phyloP scores from a whole-genome alignment of 2,888 invertebrate genomes.

The Nemotelus nigrinus region DNA sequence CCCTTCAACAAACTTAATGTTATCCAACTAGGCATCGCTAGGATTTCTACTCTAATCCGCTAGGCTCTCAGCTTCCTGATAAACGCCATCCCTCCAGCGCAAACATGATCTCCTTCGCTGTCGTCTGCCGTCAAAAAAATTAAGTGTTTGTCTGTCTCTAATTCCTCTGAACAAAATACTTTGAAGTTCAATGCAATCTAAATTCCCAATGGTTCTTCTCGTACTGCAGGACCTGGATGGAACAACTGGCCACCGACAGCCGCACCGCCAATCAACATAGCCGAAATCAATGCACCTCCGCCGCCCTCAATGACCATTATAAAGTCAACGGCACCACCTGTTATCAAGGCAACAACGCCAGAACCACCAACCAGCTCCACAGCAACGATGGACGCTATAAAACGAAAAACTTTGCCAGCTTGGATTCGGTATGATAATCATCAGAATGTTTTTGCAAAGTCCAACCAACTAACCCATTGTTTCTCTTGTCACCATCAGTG shows the following conservation, averaged over 20 bases:
- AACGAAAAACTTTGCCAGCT: slow-evolving; percentile 90
- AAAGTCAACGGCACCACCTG: slow-evolving; percentile 17
- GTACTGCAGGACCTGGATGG: slow-evolving; percentile 40
- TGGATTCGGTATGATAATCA: slow-evolving; percentile 88
- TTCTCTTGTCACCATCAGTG: slow-evolving; percentile 55
- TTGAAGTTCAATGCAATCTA: too few relatives aligned
- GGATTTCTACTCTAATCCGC: too few relatives aligned
- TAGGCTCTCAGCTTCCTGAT: too few relatives aligned
- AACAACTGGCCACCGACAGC: slow-evolving; percentile 49
- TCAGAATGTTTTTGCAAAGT: slow-evolving; percentile 58
- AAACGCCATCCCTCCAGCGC: too few relatives aligned
- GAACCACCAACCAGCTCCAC: slow-evolving; percentile 33
- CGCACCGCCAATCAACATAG: slow-evolving; percentile 34
- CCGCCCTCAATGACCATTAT: slow-evolving; percentile 19
- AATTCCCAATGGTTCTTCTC: too few relatives aligned
- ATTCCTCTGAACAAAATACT: too few relatives aligned
- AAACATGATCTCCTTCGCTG: too few relatives aligned
- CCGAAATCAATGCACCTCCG: slow-evolving; percentile 10
- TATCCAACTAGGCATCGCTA: too few relatives aligned
- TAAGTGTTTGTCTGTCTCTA: too few relatives aligned
- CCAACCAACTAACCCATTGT: not conserved
- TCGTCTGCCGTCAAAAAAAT: too few relatives aligned
- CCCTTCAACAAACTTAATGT: too few relatives aligned
- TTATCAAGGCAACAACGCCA: slow-evolving; percentile 9
- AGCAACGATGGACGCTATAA: slow-evolving; percentile 76